Evolutionary conservation across 2,888 invertebrate species (phyloP).

Genomic region (Aleiodes alternator): DNA sequence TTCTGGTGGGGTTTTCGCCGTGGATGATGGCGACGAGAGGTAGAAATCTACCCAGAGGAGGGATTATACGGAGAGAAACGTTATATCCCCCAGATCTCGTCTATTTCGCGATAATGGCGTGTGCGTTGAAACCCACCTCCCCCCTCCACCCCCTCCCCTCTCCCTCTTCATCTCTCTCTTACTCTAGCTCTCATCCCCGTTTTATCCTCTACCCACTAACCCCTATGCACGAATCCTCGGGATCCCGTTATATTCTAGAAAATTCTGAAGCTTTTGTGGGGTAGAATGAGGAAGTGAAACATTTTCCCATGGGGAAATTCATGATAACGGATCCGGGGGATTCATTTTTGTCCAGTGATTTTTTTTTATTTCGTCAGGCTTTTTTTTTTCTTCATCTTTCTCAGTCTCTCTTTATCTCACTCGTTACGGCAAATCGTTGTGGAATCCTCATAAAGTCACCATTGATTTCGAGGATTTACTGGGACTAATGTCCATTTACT

Average conservation of each 20-base stretch:
- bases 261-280: conserved; percentile 24
- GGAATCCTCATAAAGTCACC: too few relatives aligned
- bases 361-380: not conserved
- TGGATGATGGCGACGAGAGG: conserved; percentile 49
- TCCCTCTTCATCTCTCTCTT: too few relatives aligned
- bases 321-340: conserved; percentile 4
- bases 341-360: conserved; percentile 10
- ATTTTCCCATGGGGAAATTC: conserved; percentile 14
- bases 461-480: too few relatives aligned
- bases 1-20: conserved; percentile 48
- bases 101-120: conserved; percentile 49
- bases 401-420: too few relatives aligned
- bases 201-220: too few relatives aligned
- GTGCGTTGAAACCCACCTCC: conserved; percentile 34
- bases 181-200: too few relatives aligned
- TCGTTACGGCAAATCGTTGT: too few relatives aligned
- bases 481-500: too few relatives aligned
- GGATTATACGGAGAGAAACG: conserved; percentile 38
- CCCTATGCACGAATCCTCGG: conserved; percentile 23
- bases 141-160: not conserved
- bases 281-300: conserved; percentile 25
- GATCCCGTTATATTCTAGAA: conserved; percentile 24
- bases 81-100: conserved; percentile 44
- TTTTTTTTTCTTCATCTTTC: not conserved
- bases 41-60: conserved; percentile 42